Evolutionary conservation across 2,113 vertebrate species (phyloP), one percentile per base, ranked within the genome.

Genomic region (Rhea americana): DNA sequence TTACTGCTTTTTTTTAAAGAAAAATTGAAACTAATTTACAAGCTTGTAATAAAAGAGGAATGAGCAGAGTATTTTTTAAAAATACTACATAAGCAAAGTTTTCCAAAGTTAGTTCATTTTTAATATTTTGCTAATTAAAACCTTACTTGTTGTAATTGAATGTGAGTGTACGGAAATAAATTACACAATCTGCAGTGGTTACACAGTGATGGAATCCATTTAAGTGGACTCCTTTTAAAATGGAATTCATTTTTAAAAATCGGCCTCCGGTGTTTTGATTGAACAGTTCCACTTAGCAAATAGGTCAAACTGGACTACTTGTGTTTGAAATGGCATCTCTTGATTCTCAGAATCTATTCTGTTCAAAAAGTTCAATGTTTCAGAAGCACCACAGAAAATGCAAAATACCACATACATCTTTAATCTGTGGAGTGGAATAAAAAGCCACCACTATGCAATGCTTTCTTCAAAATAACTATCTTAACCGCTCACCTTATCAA

Each of bases 21-120:
- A 89, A 91, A 92, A 93, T 75, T 63, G 66, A 91, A 95, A 79
- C 18, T 50, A 83, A 78, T 88, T 91, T 77, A 41, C 70, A 78
- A 86, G 61, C 55, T 92, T 63, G 51, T 80, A 90, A 82, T 35
- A 81, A 39, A 77, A 47, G 37, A 63, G 87, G 77, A 87, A 88
- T 73, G 81, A 93, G 92, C 74, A 79, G 62, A 94, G 68, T 75
- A 24, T 37, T 17, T 58, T 41, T 76, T 61, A 11, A 21, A 50
- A 48, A 62, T 62, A 48, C n/a, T 61, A 39, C 11, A 20, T 65
- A 53, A 43, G 62, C 74, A 50, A 82, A 88, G 35, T 68, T 92
- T 72, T 62, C 53, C 70, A 90, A 75, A 96, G 35, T 39, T 87
- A 56, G 20, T 90, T 88, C 39, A 75, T 93, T 94, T 90, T 66